These are phyloP conservation scores for Chymomyza caudatula DNA, from an alignment of 2,888 invertebrate species.

Conservation along the genomic window DNA sequence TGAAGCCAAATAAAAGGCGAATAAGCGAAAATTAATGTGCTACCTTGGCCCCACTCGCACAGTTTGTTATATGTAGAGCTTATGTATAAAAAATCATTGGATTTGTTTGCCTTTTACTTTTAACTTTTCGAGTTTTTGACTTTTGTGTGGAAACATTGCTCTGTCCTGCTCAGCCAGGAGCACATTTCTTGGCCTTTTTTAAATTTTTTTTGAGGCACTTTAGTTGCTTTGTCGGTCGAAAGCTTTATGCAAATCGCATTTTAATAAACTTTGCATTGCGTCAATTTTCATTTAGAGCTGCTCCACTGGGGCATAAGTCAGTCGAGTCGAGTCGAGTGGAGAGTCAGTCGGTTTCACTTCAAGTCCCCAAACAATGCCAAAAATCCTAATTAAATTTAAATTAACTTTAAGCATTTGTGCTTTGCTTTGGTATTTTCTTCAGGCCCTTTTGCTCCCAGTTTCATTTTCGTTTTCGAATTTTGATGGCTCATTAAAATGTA, in stretches of 20 bases:
- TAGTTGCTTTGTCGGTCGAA: neutral
- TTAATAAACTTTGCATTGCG: constrained; percentile 67
- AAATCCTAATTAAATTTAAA: constrained; percentile 68
- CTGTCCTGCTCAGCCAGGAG: no score
- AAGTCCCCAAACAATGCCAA: constrained; percentile 45
- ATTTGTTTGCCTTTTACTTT: constrained; percentile 30
- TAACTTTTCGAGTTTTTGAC: constrained; percentile 29
- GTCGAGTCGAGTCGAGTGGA: neutral
- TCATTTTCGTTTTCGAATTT: constrained; percentile 25
- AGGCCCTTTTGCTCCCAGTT: neutral
- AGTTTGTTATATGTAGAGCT: constrained; percentile 4
- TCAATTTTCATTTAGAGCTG: constrained; percentile 70
- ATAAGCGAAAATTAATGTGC: constrained; percentile 60
- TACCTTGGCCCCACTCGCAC: constrained; percentile 27
- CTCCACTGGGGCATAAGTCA: constrained; percentile 48
- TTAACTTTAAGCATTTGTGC: constrained; percentile 70
- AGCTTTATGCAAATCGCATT: constrained; percentile 65
- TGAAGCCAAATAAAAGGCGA: constrained; percentile 51
- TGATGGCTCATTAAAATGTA: constrained; percentile 68
- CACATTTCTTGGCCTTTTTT: neutral
- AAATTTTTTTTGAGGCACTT: constrained; percentile 4
- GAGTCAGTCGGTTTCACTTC: neutral
- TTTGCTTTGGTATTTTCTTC: constrained; percentile 50
- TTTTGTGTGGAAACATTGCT: constrained; percentile 20
- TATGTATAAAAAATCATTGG: constrained; percentile 58